Evolutionary conservation across 2,888 invertebrate genomes (phyloP).

Genomic region (Clistopyga incitator): DNA sequence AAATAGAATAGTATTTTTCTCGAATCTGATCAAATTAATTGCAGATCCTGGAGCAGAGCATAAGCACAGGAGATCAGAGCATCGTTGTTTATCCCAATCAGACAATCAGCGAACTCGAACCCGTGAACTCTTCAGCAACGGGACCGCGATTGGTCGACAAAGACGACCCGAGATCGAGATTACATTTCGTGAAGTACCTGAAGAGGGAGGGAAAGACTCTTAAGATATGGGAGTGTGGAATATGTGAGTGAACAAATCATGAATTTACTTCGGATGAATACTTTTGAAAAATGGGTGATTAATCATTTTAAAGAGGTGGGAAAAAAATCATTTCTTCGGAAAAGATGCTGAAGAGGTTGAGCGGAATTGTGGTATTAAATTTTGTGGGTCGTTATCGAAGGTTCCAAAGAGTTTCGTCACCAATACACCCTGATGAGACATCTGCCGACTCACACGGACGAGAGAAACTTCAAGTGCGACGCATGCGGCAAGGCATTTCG

Average conservation of each 20-base stretch:
- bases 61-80: slow-evolving; percentile 70
- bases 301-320: too few species aligned
- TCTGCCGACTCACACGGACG: slow-evolving; percentile 91
- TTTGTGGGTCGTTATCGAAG: slow-evolving; percentile 81
- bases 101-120: slow-evolving; percentile 62
- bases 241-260: slow-evolving; percentile 89
- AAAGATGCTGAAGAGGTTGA: background rate
- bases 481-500: slow-evolving; percentile 91
- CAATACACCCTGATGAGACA: slow-evolving; percentile 92
- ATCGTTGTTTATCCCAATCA: slow-evolving; percentile 70
- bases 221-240: slow-evolving; percentile 91
- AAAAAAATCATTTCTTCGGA: too few species aligned
- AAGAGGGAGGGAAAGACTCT: slow-evolving; percentile 88
- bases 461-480: slow-evolving; percentile 90
- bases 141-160: slow-evolving; percentile 85
- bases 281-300: too few species aligned
- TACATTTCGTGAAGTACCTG: slow-evolving; percentile 89
- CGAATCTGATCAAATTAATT: slow-evolving; percentile 41
- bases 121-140: slow-evolving; percentile 62
- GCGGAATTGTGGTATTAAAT: background rate
- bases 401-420: slow-evolving; percentile 90
- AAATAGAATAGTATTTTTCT: too few species aligned
- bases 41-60: slow-evolving; percentile 75
- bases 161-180: slow-evolving; percentile 86
- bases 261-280: background rate